Percentiles rank a stretch among this genome's conserved stretches.
Evolutionary conservation across 2,797 vertebrate genomes (phyloP).

Genomic region (Pseudomugil gertrudae): DNA sequence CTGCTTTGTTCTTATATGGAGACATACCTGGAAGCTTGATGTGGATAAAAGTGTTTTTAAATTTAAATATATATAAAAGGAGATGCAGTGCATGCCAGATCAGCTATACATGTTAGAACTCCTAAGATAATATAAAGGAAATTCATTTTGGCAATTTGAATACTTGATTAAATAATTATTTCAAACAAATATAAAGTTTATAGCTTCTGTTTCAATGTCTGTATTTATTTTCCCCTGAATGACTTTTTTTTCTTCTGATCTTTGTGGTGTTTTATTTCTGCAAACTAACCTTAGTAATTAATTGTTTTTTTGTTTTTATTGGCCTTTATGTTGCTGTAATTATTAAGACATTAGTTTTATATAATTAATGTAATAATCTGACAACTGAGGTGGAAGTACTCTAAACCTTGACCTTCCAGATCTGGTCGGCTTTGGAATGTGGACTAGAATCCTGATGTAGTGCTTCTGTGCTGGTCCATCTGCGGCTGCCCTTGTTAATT

Average conservation of each 20-base stretch:
- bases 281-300: neutral
- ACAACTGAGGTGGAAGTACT: too few relatives aligned
- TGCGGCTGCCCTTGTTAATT: neutral
- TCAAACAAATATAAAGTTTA: too few relatives aligned
- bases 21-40: slow-evolving; percentile 11
- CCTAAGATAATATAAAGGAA: neutral
- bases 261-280: neutral
- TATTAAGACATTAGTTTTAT: too few relatives aligned
- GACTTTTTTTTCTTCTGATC: neutral
- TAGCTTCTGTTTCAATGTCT: neutral
- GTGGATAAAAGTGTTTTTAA: neutral
- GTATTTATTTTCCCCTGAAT: neutral
- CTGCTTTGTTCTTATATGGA: slow-evolving; percentile 13
- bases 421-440: too few relatives aligned
- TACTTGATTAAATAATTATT: slow-evolving; percentile 18
- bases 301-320: neutral
- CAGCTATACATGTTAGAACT: slow-evolving; percentile 5
- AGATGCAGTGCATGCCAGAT: slow-evolving; percentile 12
- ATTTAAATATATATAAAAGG: slow-evolving; percentile 17
- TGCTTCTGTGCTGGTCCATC: too few relatives aligned
- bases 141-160: slow-evolving; percentile 16
- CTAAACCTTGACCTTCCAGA: too few relatives aligned
- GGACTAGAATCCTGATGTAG: too few relatives aligned
- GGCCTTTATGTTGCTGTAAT: too few relatives aligned
- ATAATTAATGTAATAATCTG: too few relatives aligned